Conservation (phyloP, 2,113 vertebrate species). For the Lepus americanus region DNA sequence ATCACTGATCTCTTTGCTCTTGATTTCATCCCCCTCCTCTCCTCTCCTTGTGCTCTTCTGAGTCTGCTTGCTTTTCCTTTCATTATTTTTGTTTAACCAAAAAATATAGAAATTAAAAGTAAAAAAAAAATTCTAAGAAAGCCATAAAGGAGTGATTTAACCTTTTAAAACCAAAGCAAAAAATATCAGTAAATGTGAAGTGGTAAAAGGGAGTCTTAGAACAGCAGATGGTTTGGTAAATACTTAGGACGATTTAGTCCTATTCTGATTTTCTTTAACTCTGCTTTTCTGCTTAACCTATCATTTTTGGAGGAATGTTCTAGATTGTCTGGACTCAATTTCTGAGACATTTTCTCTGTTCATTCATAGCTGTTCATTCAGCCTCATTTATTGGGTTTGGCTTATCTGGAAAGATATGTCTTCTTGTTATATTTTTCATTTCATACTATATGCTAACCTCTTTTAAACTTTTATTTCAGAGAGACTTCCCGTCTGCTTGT, state of each 20-base stretch:
- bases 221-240: background rate
- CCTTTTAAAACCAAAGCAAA: background rate
- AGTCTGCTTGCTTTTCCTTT: background rate
- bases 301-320: background rate
- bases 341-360: background rate
- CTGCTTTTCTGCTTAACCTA: background rate
- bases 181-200: background rate
- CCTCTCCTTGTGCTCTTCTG: background rate
- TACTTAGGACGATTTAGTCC: background rate
- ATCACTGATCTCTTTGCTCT: background rate
- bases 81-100: background rate
- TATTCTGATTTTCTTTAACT: background rate
- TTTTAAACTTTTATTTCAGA: too few species aligned
- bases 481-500: too few species aligned
- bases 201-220: background rate
- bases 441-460: background rate
- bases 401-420: background rate
- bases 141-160: background rate
- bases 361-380: background rate
- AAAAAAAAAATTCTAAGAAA: background rate
- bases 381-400: background rate
- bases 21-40: background rate
- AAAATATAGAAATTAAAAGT: background rate
- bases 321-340: background rate
- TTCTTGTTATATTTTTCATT: background rate